phyloP scores from a whole-genome alignment of 2,113 vertebrate species.

The Percopsis transmontana region DNA sequence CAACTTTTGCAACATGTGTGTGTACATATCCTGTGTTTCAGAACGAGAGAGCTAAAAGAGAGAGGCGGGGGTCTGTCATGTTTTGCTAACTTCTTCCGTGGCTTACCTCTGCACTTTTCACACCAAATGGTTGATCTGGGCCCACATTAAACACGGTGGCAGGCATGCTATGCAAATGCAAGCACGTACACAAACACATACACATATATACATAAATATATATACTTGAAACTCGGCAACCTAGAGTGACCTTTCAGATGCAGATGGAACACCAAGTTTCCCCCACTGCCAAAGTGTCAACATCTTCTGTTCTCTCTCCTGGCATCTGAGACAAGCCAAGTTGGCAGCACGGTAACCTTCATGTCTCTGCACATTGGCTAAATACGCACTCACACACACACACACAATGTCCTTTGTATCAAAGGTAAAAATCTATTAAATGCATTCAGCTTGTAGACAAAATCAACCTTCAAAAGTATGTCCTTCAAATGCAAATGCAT shows the following conservation, averaged over 20 bases:
- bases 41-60: too few species aligned
- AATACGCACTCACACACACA: neutral
- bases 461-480: constrained; percentile 10
- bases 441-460: constrained; percentile 18
- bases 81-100: too few species aligned
- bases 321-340: constrained; percentile 47
- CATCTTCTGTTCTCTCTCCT: constrained; percentile 57
- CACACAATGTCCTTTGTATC: neutral
- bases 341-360: constrained; percentile 62
- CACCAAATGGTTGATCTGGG: too few species aligned
- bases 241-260: constrained; percentile 70
- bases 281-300: constrained; percentile 74
- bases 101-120: too few species aligned
- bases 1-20: neutral
- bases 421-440: neutral
- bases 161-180: neutral
- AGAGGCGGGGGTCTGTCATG: too few species aligned
- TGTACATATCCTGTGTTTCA: too few species aligned
- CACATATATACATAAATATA: neutral
- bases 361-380: constrained; percentile 40
- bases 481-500: constrained; percentile 19
- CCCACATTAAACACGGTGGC: too few species aligned
- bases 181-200: constrained; percentile 27
- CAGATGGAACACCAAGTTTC: constrained; percentile 63
- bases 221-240: constrained; percentile 33